Evolutionary conservation across 2,888 invertebrate genomes (phyloP).

Genomic region (Venustoraphidia nigricollis): DNA sequence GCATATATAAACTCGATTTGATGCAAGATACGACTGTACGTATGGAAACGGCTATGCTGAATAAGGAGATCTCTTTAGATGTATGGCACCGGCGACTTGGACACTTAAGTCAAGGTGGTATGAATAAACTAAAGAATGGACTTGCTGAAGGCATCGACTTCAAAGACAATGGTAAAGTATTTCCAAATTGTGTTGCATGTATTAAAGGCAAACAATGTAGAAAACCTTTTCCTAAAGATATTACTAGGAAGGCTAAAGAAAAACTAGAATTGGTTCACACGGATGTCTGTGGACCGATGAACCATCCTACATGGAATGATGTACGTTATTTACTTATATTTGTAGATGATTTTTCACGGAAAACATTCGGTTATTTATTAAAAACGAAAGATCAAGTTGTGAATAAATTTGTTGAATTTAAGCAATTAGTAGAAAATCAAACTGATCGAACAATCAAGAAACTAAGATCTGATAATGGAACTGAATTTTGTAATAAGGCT

Average conservation of each 20-base stretch:
- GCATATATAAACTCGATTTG: too few species aligned
- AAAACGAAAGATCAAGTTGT: constrained; percentile 10
- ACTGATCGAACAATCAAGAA: constrained; percentile 10
- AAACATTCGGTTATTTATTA: constrained; percentile 15
- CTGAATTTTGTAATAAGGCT: too few species aligned
- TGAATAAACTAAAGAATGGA: not conserved
- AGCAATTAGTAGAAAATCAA: constrained; percentile 10
- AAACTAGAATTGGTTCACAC: constrained; percentile 21
- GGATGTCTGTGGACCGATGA: constrained; percentile 20
- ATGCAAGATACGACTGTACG: too few species aligned
- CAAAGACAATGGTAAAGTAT: not conserved
- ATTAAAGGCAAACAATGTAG: constrained; percentile 21
- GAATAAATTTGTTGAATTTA: constrained; percentile 11
- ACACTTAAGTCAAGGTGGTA: not conserved
- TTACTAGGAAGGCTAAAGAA: constrained; percentile 17
- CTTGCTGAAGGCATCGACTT: not conserved
- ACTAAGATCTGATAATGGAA: constrained; percentile 14
- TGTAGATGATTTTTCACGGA: too few species aligned
- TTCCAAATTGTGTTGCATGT: constrained; percentile 21
- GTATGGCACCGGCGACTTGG: constrained; percentile 2
- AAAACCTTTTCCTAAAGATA: constrained; percentile 18
- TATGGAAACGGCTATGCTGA: too few species aligned
- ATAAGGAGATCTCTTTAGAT: too few species aligned
- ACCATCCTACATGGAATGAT: constrained; percentile 17
- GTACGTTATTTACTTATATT: constrained; percentile 19